Percentiles rank a stretch among this genome's conserved stretches.
These are phyloP conservation scores for Folsomia manolachei DNA, from an alignment of 2,888 invertebrate species.

Conservation along the genomic window DNA sequence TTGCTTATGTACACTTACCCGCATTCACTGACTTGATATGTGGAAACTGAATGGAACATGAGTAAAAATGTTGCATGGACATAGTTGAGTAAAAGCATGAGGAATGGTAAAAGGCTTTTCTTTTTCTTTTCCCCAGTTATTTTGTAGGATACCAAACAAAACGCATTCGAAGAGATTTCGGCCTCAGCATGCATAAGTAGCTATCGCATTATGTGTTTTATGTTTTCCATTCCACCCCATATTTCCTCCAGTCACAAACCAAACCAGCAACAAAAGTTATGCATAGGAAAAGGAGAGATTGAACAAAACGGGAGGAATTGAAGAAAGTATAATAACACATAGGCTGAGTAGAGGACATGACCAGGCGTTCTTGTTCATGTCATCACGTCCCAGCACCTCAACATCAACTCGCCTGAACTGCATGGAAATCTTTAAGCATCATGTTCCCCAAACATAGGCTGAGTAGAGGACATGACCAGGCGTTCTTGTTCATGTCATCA, in stretches of 20 bases:
- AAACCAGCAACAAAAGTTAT: too few species aligned
- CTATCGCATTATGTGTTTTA: conserved; percentile 39
- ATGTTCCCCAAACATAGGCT: conserved; percentile 22
- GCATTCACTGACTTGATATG: not conserved
- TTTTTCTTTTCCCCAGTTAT: not conserved
- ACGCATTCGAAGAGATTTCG: conserved; percentile 45
- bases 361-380: conserved; percentile 29
- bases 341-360: conserved; percentile 31
- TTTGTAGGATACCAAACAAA: conserved; percentile 16
- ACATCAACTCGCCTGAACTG: conserved; percentile 16
- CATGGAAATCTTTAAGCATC: too few species aligned
- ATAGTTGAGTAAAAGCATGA: not conserved
- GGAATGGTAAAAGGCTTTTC: not conserved
- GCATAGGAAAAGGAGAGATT: too few species aligned
- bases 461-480: conserved; percentile 30
- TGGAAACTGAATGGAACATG: not conserved
- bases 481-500: conserved; percentile 25
- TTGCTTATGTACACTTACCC: too few species aligned
- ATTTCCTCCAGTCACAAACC: conserved; percentile 24
- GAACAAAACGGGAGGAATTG: too few species aligned
- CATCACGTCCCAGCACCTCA: conserved; percentile 19
- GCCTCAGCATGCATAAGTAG: conserved; percentile 47
- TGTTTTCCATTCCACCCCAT: conserved; percentile 36
- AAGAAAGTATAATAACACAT: too few species aligned
- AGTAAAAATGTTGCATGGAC: not conserved